Conservation (phyloP, 2,113 vertebrate genomes). For the Arenaria interpres region DNA sequence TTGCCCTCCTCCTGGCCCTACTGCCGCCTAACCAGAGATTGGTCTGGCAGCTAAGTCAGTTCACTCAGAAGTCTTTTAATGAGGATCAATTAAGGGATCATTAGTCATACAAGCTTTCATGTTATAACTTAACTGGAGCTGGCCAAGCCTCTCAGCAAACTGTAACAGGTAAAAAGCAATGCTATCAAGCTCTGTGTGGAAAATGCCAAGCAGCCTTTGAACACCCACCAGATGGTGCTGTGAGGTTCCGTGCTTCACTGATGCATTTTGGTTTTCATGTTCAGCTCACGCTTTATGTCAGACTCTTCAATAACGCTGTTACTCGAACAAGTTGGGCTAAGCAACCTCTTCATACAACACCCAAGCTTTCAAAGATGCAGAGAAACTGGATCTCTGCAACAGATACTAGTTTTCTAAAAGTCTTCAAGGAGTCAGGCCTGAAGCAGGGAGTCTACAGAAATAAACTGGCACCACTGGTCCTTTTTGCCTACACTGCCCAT, state of each 20-base stretch:
- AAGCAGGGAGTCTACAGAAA: neutral
- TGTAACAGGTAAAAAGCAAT: neutral
- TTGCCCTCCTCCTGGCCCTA: neutral
- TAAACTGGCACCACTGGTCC: neutral
- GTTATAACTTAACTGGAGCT: neutral
- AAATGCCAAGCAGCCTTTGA: neutral
- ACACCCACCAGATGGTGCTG: neutral
- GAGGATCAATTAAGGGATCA: neutral
- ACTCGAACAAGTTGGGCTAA: neutral
- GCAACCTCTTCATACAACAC: neutral
- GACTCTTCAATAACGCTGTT: neutral
- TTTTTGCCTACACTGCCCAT: neutral
- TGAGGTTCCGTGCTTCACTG: neutral
- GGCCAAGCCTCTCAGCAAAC: neutral
- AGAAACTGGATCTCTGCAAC: neutral
- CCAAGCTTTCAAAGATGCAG: neutral
- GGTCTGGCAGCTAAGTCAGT: neutral
- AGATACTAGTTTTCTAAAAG: neutral
- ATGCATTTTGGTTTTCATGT: accelerated
- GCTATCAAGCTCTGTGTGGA: no score
- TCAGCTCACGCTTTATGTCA: neutral
- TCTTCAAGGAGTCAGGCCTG: neutral
- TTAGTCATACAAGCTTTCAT: neutral
- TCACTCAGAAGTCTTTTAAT: neutral
- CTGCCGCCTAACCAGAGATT: neutral